These are phyloP conservation scores for Archips xylosteana DNA, from an alignment of 2,888 invertebrate genomes.

Conservation along the genomic window DNA sequence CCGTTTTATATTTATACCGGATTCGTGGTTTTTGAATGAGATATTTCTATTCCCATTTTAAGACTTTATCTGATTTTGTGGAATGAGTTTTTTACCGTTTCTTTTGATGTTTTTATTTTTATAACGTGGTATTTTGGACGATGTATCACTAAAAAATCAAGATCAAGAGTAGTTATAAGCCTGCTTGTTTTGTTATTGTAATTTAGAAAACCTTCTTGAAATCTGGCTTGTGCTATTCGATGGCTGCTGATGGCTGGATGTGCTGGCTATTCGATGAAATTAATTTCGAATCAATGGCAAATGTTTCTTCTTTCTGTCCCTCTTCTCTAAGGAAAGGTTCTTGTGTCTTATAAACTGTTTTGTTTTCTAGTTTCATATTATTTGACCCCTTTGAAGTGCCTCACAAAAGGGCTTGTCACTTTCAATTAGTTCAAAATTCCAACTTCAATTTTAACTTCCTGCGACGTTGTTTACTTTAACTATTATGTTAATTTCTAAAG, in stretches of 20 bases:
- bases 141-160: not conserved
- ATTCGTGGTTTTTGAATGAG: conserved; percentile 39
- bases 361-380: conserved; percentile 56
- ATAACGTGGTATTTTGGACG: not conserved
- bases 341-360: conserved; percentile 38
- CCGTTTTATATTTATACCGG: conserved; percentile 33
- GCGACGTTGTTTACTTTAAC: conserved; percentile 51
- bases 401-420: conserved; percentile 62
- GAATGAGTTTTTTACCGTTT: not conserved
- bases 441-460: conserved; percentile 57
- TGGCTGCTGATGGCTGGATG: too few species aligned
- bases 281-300: too few species aligned
- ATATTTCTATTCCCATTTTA: conserved; percentile 36
- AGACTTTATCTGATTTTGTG: conserved; percentile 19
- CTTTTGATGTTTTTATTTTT: not conserved
- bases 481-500: conserved; percentile 45
- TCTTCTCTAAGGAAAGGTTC: not conserved
- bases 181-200: not conserved
- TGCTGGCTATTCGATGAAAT: too few species aligned
- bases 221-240: not conserved
- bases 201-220: too few species aligned
- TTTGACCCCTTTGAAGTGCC: conserved; percentile 54
- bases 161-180: not conserved
- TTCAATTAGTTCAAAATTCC: conserved; percentile 63
- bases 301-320: too few species aligned